Conservation (phyloP, 2,797 vertebrate species). For the Pipistrellus nathusii region DNA sequence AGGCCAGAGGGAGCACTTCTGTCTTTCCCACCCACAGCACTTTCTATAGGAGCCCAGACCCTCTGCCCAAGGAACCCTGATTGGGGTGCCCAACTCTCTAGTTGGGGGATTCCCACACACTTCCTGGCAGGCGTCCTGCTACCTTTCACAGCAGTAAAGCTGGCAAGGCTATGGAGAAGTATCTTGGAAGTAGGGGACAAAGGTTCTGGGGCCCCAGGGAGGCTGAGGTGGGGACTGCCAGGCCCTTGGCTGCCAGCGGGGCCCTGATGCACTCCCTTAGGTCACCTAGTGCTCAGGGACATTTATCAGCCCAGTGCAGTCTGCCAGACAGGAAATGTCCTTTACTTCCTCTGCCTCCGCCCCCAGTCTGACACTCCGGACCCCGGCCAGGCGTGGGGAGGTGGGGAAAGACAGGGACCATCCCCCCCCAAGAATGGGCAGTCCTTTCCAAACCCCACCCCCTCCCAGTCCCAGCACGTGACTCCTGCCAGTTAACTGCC, state of each 20-base stretch:
- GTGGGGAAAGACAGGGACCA: neutral
- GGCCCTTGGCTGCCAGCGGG: neutral
- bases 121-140: neutral
- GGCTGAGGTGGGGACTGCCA: neutral
- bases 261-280: neutral
- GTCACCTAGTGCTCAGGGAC: neutral
- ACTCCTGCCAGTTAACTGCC: neutral
- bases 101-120: neutral
- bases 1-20: neutral
- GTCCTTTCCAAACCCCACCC: neutral
- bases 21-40: neutral
- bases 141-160: neutral
- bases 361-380: neutral
- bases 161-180: neutral
- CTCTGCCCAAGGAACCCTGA: neutral
- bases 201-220: neutral
- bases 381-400: neutral
- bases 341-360: conserved; percentile 51
- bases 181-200: neutral
- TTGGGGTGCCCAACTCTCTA: too few relatives aligned
- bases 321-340: conserved; percentile 80
- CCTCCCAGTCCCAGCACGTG: neutral
- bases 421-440: neutral
- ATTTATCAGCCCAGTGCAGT: conserved; percentile 79
- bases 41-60: neutral